These are phyloP conservation scores for Clarias fuscus DNA, from an alignment of 2,797 vertebrate genomes.

Conservation along the genomic window DNA sequence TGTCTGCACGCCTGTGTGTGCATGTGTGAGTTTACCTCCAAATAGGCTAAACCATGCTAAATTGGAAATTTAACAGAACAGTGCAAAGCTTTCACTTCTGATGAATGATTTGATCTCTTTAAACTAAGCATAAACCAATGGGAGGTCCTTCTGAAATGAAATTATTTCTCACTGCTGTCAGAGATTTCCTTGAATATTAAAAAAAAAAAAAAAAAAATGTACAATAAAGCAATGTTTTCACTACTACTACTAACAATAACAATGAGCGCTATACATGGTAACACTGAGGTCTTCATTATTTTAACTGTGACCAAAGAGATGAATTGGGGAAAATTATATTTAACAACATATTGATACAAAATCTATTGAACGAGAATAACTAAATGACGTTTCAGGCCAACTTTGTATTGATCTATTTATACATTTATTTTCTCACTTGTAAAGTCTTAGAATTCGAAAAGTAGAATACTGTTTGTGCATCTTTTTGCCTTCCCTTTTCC, in stretches of 20 bases:
- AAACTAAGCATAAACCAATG: conserved; percentile 51
- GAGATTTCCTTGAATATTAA: background rate
- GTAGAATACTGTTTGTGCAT: too few relatives aligned
- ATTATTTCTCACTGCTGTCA: conserved; percentile 24
- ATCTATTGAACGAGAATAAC: background rate
- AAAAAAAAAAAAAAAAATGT: background rate
- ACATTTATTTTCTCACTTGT: conserved; percentile 2
- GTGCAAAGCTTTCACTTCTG: conserved; percentile 52
- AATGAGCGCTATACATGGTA: background rate
- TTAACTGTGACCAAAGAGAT: background rate
- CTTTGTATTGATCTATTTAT: background rate
- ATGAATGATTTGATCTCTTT: conserved; percentile 51
- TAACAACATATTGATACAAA: background rate
- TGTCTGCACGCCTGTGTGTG: conserved; percentile 2
- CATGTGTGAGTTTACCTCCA: conserved; percentile 27
- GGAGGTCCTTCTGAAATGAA: conserved; percentile 48
- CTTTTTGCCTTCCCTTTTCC: too few relatives aligned
- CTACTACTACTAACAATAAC: too few relatives aligned
- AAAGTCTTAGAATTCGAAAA: background rate
- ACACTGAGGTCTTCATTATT: background rate
- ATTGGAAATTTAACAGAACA: conserved; percentile 63
- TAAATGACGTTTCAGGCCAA: background rate
- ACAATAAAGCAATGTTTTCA: background rate
- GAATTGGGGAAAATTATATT: background rate
- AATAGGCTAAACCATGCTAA: conserved; percentile 62